Evolutionary conservation across 2,888 invertebrate species (phyloP).

Genomic region (Ophion obscuratus): DNA sequence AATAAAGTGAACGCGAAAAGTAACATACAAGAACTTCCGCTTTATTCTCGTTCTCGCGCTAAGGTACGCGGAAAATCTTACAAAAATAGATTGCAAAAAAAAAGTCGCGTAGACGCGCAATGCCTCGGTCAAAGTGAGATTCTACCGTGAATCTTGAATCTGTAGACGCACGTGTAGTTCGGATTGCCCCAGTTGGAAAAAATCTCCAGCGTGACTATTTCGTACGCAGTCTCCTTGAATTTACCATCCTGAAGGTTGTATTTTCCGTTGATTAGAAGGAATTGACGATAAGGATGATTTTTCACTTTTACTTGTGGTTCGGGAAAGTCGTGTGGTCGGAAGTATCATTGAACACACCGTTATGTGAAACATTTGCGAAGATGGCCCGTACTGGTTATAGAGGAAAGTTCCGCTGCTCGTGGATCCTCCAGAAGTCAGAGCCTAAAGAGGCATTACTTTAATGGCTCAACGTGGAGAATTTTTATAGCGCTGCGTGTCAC

Average conservation of each 20-base stretch:
- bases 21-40: background rate
- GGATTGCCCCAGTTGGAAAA: conserved; percentile 78
- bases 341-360: conserved; percentile 66
- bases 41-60: background rate
- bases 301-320: too few relatives aligned
- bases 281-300: too few relatives aligned
- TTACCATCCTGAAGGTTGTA: conserved; percentile 69
- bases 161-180: conserved; percentile 77
- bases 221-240: conserved; percentile 68
- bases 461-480: background rate
- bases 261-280: background rate
- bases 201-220: conserved; percentile 74
- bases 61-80: too few relatives aligned
- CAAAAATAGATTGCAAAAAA: conserved; percentile 12
- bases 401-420: conserved; percentile 71
- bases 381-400: conserved; percentile 73
- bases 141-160: conserved; percentile 78
- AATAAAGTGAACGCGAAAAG: conserved; percentile 72
- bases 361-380: conserved; percentile 75
- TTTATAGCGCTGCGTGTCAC: background rate
- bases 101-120: background rate
- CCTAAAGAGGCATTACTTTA: conserved; percentile 66
- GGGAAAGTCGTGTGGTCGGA: background rate
- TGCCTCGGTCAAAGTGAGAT: conserved; percentile 60
- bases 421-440: conserved; percentile 67